Evolutionary conservation across 2,113 vertebrate species (phyloP), one percentile per base, ranked within the genome.

Genomic region (Osmerus eperlanus): DNA sequence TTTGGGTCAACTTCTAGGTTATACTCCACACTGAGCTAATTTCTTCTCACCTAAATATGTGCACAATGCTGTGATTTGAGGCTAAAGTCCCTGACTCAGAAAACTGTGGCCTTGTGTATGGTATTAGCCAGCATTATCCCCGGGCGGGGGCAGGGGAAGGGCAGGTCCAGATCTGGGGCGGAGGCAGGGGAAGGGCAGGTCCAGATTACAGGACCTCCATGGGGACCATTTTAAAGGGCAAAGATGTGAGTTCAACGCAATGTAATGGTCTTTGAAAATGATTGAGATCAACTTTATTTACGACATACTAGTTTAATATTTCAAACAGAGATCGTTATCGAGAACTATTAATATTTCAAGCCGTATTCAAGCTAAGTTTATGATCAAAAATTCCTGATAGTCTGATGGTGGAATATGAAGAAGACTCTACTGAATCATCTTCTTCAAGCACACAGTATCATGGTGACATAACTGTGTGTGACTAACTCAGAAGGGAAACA

Each of bases 51-150:
- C 36, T 67, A 79, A 88, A 83, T 77, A 73, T 76, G 78, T 72
- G 74, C 58, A 89, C 82, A 84, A 86, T 81, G 80, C 68, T 14
- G 71, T 75, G 56, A 70, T 86, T 87, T 79, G 79, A 79, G 76
- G 65, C 88, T 85, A 81, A 47, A 47, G 7, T 47, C 41, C n/a
- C 32, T 78, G 88, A 91, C 82, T 84, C 84, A 47, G 80, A 91
- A 88, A 85, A 88, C 75, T 58, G 76, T 8, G 3, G 65, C 74
- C 72, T 74, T 36, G 70, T 78, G 74, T 68, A 70, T 59, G 76
- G 84, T 32, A 87, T 87, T 85, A 89, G 25, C 3, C 15, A 2
- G 69, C 77, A 74, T 68, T 76, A 78, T 82, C 81, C 80, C 71
- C 3, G 21, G 72, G 36, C 56, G 41, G 52, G 2, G 55, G 16